A percentile compares a stretch with the other conserved stretches of the same genome.
These are phyloP conservation scores for Bombus pyrosoma DNA, from an alignment of 1,140 invertebrate species.

Conservation along the genomic window DNA sequence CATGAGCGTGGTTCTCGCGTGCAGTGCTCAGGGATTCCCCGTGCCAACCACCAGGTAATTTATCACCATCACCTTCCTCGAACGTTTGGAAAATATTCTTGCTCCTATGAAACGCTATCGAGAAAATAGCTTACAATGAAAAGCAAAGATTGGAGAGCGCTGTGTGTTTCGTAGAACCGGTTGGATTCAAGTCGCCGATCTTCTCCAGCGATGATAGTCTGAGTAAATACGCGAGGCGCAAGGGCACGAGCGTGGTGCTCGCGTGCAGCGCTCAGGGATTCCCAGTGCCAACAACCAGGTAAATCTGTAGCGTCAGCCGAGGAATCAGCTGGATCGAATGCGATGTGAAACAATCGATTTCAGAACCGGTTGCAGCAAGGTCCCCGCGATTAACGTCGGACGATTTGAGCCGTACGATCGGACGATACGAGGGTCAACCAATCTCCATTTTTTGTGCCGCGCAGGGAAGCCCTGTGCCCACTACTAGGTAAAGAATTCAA, in stretches of 20 bases:
- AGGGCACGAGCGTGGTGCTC: conserved; percentile 82
- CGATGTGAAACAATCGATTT: conserved; percentile 56
- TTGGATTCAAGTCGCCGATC: conserved; percentile 86
- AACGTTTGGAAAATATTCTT: no score
- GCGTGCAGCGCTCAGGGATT: conserved; percentile 85
- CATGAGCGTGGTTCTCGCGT: conserved; percentile 84
- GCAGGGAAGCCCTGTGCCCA: conserved; percentile 81
- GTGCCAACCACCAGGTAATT: conserved; percentile 83
- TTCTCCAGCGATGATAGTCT: conserved; percentile 84
- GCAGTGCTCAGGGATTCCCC: conserved; percentile 85
- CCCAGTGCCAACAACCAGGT: conserved; percentile 87
- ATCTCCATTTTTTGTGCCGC: conserved; percentile 78
- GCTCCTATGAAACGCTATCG: not conserved
- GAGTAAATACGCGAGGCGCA: conserved; percentile 81
- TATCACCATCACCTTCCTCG: not conserved
- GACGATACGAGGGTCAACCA: conserved; percentile 74
- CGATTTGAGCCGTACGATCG: conserved; percentile 85
- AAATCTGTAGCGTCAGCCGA: conserved; percentile 29
- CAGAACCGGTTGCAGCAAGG: conserved; percentile 90
- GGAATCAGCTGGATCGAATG: not conserved
- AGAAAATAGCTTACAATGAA: not conserved
- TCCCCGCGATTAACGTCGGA: conserved; percentile 89
- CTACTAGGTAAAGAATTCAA: conserved; percentile 78
- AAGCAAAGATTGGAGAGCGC: not conserved
- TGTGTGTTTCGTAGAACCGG: conserved; percentile 85